Conservation (phyloP, 2,797 vertebrate genomes). For the Etheostoma perlongum region DNA sequence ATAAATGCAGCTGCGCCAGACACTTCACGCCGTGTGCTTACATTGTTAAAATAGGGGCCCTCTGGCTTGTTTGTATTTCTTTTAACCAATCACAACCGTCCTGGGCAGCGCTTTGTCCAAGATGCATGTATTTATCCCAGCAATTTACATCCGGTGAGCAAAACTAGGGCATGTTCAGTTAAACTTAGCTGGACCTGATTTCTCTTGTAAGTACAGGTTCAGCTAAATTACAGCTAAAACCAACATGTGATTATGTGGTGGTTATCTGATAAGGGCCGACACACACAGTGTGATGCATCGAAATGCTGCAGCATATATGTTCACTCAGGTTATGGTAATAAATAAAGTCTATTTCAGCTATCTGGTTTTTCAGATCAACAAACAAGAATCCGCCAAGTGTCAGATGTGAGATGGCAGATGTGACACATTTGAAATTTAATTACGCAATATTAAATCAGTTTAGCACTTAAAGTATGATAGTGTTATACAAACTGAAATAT, state of each 20-base stretch:
- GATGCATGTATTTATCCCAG: too few species aligned
- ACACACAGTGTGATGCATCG: neutral
- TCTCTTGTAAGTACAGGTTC: neutral
- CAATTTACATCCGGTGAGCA: too few species aligned
- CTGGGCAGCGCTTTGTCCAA: too few species aligned
- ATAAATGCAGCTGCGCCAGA: too few species aligned
- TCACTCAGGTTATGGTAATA: neutral
- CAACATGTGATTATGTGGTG: neutral
- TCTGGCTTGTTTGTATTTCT: too few species aligned
- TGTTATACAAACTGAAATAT: neutral
- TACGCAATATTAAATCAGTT: neutral
- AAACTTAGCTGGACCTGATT: neutral
- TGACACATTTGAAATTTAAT: constrained; percentile 3
- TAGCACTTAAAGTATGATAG: neutral
- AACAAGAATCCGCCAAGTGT: neutral
- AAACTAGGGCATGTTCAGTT: neutral
- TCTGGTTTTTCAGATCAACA: constrained; percentile 7
- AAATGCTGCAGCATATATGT: neutral
- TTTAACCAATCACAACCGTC: too few species aligned
- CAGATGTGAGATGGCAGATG: neutral
- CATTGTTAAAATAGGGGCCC: too few species aligned
- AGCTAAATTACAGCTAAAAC: neutral
- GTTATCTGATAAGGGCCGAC: neutral
- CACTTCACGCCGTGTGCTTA: too few species aligned
- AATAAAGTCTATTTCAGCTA: neutral